Base-by-base conservation (phyloP, 2,113 vertebrate species). In the Hippocampus comes region DNA sequence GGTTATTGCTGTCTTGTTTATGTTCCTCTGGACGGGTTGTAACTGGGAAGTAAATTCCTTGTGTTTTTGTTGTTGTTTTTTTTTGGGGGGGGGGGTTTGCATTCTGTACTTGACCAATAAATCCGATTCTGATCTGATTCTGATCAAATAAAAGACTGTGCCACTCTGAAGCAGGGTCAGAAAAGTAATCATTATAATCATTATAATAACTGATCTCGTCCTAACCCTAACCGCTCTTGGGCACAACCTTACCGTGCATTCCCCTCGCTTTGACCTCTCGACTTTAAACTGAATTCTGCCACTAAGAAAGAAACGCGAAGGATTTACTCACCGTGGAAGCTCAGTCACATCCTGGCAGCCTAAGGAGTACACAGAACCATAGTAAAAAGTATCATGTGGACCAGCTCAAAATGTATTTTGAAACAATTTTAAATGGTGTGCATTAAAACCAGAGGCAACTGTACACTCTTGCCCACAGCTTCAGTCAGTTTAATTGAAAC, bases 311-410 rank as follows among this genome's bases (percentile, higher is more conserved):
- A 2, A 9, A 27, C 25, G 12, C 25, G 18, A 30, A 17, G 20
- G 12, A 46, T 46, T 12, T 21, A 76, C 85, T 86, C 73, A 91
- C 91, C 76, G 83, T 75, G 86, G 75, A 67, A 78, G 55, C 6
- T 87, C 87, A 78, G 78, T 76, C 1, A 56, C 57, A 78, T 85
- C 71, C 42, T 53, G 75, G 53, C 34, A 46, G 25, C 75, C 87
- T 92, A 75, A 61, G 51, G 55, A 9, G 46, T 59, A 21, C 14
- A 78, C n/a, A 78, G 60, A 18, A 1, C 66, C 3, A 59, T 10
- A 67, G 23, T 48, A 27, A 66, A 66, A 3, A 9, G 14, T 43
- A 65, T n/a, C 12, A 65, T 65, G 10, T 3, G 21, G 21, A 43
- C 12, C n/a, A 15, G 5, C 12, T 43, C n/a, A 8, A 57, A 41